A percentile compares a stretch with the other conserved stretches of the same genome.
These are phyloP conservation scores for Vollenhovia emeryi DNA, from an alignment of 1,140 invertebrate genomes.

Conservation along the genomic window DNA sequence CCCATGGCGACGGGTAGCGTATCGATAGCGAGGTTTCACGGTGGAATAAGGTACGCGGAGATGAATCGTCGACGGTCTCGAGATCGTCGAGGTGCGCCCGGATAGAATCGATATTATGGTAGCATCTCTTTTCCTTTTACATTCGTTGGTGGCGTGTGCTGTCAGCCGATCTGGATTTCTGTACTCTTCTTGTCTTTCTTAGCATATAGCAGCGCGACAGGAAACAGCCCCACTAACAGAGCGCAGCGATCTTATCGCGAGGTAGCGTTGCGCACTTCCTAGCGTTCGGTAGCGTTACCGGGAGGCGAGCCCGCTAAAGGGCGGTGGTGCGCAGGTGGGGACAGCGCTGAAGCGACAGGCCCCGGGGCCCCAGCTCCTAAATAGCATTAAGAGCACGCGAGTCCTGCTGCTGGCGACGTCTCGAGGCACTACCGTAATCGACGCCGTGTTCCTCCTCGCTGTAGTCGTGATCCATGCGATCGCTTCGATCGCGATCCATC, in stretches of 20 bases:
- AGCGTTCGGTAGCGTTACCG: conserved; percentile 70
- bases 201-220: conserved; percentile 64
- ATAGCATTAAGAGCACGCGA: conserved; percentile 82
- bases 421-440: conserved; percentile 77
- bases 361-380: conserved; percentile 85
- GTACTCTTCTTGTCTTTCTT: conserved; percentile 1
- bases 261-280: conserved; percentile 70
- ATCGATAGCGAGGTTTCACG: conserved; percentile 22
- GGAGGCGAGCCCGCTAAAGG: conserved; percentile 77
- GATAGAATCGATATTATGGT: conserved; percentile 36
- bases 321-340: conserved; percentile 84
- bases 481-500: conserved; percentile 76
- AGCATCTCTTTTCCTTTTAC: conserved; percentile 10
- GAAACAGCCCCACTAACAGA: conserved; percentile 72
- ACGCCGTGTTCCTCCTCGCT: conserved; percentile 79
- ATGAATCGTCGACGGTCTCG: conserved; percentile 23
- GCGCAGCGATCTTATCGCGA: conserved; percentile 68
- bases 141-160: neutral
- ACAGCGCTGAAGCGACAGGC: conserved; percentile 84
- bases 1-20: conserved; percentile 15
- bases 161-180: conserved; percentile 33
- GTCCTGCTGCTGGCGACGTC: conserved; percentile 82
- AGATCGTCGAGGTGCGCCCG: conserved; percentile 29
- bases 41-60: conserved; percentile 16
- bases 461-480: conserved; percentile 81